phyloP scores from a whole-genome alignment of 1,140 invertebrate species.

The Elysia chlorotica region DNA sequence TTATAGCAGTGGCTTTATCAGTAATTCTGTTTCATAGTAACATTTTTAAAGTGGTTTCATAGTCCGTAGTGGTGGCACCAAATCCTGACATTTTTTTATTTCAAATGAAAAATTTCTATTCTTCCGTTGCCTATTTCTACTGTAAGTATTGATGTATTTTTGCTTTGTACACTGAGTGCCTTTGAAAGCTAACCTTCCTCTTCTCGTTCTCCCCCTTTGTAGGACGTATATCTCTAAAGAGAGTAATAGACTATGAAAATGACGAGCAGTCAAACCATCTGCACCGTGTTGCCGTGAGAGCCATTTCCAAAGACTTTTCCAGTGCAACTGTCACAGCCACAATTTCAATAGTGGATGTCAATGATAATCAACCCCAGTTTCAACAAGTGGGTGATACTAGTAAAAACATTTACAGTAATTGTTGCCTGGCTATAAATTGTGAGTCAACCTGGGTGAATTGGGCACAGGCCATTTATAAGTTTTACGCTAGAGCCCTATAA shows the following conservation, averaged over 20 bases:
- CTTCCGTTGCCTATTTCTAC: too few species aligned
- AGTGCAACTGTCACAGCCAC: conserved; percentile 29
- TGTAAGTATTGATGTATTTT: too few species aligned
- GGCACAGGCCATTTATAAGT: too few species aligned
- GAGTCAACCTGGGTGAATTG: not conserved
- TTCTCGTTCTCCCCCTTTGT: conserved; percentile 11
- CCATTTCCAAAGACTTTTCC: conserved; percentile 5
- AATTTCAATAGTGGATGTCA: conserved; percentile 35
- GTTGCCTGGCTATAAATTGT: not conserved
- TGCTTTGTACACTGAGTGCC: too few species aligned
- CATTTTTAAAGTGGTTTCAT: too few species aligned
- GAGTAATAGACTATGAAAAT: conserved; percentile 20
- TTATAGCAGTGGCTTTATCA: too few species aligned
- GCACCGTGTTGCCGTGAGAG: conserved; percentile 19
- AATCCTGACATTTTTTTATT: not conserved
- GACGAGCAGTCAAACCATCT: conserved; percentile 18
- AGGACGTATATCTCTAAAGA: conserved; percentile 15
- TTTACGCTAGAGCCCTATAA: not conserved
- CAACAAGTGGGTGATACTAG: not conserved
- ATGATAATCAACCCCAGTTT: conserved; percentile 40
- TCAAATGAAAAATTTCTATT: not conserved
- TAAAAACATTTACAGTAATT: not conserved
- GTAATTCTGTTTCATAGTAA: too few species aligned
- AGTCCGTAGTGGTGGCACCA: too few species aligned
- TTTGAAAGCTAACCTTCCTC: too few species aligned